Evolutionary conservation across 2,113 vertebrate genomes (phyloP).

Genomic region (Nanorana parkeri): DNA sequence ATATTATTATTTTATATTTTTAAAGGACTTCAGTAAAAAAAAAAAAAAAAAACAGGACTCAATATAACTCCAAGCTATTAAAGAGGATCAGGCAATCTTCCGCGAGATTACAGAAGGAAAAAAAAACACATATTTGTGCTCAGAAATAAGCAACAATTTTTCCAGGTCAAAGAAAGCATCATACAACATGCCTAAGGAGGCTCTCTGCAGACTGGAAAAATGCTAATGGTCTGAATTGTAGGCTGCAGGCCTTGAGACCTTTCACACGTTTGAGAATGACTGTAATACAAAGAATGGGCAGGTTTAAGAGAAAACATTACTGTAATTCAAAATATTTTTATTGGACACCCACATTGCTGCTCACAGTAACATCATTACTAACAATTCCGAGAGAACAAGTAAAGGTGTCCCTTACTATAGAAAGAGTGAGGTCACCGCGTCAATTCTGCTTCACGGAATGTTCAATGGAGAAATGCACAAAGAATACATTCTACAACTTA

Average conservation of each 20-base stretch:
- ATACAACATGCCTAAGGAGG: constrained; percentile 41
- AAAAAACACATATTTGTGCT: not conserved
- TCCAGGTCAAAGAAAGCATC: constrained; percentile 32
- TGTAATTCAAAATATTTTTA: constrained; percentile 18
- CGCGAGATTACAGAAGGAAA: not conserved
- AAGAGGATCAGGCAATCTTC: not conserved
- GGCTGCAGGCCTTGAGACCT: constrained; percentile 45
- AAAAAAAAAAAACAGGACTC: not conserved
- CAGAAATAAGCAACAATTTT: constrained; percentile 23
- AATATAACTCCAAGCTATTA: not conserved
- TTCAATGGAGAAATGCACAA: not conserved
- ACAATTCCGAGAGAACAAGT: not conserved
- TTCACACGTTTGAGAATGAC: constrained; percentile 32
- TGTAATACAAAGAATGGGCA: constrained; percentile 15
- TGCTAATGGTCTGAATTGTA: constrained; percentile 34
- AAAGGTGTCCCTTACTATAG: not conserved
- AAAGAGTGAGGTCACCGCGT: not conserved
- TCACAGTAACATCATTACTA: not conserved
- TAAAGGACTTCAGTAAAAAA: not conserved
- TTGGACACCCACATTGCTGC: not conserved
- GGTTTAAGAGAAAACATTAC: constrained; percentile 3
- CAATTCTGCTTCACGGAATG: not conserved
- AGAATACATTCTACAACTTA: not conserved
- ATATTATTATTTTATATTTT: too few species aligned
- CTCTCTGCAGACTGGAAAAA: constrained; percentile 42